Conservation (phyloP, 2,888 invertebrate species). For the Amphimallon solstitiale region DNA sequence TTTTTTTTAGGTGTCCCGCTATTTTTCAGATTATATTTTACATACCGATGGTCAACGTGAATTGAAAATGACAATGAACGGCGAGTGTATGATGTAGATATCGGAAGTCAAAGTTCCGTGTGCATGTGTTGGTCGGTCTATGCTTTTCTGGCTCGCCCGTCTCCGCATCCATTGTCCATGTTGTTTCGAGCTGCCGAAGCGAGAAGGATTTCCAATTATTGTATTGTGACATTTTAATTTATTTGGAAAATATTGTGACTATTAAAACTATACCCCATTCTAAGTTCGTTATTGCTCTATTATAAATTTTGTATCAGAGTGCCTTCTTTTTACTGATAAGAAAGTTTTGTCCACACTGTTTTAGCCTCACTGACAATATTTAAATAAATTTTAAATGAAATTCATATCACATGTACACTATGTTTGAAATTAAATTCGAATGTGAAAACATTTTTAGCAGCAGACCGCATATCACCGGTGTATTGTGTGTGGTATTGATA, state of each 20-base stretch:
- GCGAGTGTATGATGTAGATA: conserved; percentile 43
- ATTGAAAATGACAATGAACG: conserved; percentile 41
- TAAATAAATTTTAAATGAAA: too few species aligned
- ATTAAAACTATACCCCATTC: conserved; percentile 19
- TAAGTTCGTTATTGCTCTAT: too few species aligned
- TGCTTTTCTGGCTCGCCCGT: conserved; percentile 27
- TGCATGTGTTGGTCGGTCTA: conserved; percentile 36
- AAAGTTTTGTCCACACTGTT: too few species aligned
- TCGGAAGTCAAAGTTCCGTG: conserved; percentile 40
- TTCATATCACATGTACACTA: too few species aligned
- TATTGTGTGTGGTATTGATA: too few species aligned
- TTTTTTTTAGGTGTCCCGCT: conserved; percentile 17
- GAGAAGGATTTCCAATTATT: conserved; percentile 52
- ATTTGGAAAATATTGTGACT: conserved; percentile 48
- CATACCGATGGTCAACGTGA: conserved; percentile 48
- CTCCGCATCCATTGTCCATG: conserved; percentile 39
- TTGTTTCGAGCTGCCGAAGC: conserved; percentile 46
- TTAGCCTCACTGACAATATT: too few species aligned
- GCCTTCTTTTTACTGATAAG: too few species aligned
- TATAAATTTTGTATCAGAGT: too few species aligned
- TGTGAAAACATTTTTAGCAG: too few species aligned
- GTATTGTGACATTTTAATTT: conserved; percentile 52
- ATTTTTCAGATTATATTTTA: conserved; percentile 50
- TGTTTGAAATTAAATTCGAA: too few species aligned
- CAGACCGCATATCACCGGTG: too few species aligned